A percentile compares a stretch with the other conserved stretches of the same genome.
Evolutionary conservation across 1,140 invertebrate genomes (phyloP).

Genomic region (Nymphalis io): DNA sequence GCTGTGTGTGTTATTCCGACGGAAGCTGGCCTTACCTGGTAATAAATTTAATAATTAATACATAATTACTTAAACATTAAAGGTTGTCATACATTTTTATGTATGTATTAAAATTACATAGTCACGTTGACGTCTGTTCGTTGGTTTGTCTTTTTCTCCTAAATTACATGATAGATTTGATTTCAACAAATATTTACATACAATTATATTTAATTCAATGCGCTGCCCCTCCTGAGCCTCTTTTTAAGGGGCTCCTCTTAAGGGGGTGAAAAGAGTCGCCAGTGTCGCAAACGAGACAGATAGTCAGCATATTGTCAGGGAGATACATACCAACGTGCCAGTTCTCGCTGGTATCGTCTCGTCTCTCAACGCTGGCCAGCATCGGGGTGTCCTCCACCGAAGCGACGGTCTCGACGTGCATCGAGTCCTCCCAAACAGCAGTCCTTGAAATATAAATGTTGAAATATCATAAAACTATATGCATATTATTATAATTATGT

Average conservation of each 20-base stretch:
- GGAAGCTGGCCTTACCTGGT: neutral
- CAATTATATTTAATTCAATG: too few relatives aligned
- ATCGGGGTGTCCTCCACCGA: slow-evolving; percentile 31
- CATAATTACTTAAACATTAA: too few relatives aligned
- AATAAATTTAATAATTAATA: too few relatives aligned
- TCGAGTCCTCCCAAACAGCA: neutral
- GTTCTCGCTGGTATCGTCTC: neutral
- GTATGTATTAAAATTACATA: too few relatives aligned
- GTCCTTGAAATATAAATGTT: neutral
- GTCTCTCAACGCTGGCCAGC: slow-evolving; percentile 17
- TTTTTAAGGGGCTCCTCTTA: too few relatives aligned
- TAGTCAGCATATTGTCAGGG: too few relatives aligned
- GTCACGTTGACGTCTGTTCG: neutral
- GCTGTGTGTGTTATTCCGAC: neutral
- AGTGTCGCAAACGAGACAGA: too few relatives aligned
- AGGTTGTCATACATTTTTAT: neutral
- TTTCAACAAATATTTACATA: neutral
- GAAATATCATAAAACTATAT: too few relatives aligned
- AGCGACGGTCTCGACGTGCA: neutral
- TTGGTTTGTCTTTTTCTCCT: neutral
- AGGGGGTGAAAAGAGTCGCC: too few relatives aligned
- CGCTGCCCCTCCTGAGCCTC: too few relatives aligned
- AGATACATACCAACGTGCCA: neutral
- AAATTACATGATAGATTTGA: neutral
- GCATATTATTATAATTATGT: too few relatives aligned